Base-by-base conservation (phyloP, 2,888 invertebrate genomes). In the Meta bourneti region DNA sequence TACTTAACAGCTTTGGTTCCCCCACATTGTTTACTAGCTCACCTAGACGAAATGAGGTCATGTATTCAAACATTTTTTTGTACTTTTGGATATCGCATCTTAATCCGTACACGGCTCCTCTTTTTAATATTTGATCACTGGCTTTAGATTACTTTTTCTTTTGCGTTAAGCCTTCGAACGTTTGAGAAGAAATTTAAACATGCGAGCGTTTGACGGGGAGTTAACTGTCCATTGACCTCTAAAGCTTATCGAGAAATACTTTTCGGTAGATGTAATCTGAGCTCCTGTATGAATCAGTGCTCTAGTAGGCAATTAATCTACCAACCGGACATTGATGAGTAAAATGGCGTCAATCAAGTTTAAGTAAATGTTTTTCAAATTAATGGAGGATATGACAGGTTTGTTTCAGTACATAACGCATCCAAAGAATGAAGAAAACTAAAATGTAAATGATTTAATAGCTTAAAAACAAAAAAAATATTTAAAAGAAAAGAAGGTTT, bases 161-260 rank as follows among this genome's bases (percentile, higher is more conserved):
- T 16, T 77, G 6, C 16, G 77, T 54, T 49, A 19, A 49, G 16
- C 77, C 34, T 51, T 71, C 61, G 19, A 91, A 54, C 51, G 81
- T 82, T 87, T 87, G 82, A 87, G 87, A 77, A 91, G 83, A 87
- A 83, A 71, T 91, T 77, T 81, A 91, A 87, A 91, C 87, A 91
- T 69, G 34, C 61, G 61, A 54, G 61, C 49, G 61, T 16, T 61
- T 61, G 61, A 61, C 61, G 61, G 16, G 16, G 61, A 61, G 61
- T 61, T 61, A 16, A 61, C 9, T 61, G 61, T 61, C 61, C 61
- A 61, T 61, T 61, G 61, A 61, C 61, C 61, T 61, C 61, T 61
- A 61, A 61, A 61, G 61, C 16, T 61, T 61, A 61, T 61, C 61
- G 11, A 16, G 61, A 9, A 16, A 61, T 34, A 4, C 13, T 61